Conservation (phyloP, 1,140 invertebrate species). For the Helicoverpa armigera region DNA sequence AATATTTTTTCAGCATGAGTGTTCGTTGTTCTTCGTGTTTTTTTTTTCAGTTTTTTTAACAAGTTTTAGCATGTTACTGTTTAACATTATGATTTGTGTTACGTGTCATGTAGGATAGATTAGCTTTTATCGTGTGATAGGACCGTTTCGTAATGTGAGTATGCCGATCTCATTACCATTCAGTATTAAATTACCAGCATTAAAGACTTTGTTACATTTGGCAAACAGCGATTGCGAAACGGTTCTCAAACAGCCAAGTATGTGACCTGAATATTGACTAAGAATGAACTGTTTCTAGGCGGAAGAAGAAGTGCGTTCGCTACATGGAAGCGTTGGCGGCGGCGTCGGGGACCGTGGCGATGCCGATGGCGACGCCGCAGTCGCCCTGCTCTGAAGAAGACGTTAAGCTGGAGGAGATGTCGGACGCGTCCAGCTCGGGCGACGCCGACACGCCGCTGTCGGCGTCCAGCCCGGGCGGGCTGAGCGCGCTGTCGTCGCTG, state of each 20-base stretch:
- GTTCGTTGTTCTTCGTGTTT: slow-evolving; percentile 50
- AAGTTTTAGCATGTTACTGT: slow-evolving; percentile 57
- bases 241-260: slow-evolving; percentile 42
- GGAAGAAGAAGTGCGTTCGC: slow-evolving; percentile 99
- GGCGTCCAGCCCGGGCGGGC: slow-evolving; percentile 92
- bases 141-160: not conserved
- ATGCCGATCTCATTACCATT: too few relatives aligned
- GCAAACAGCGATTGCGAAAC: not conserved
- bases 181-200: too few relatives aligned
- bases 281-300: slow-evolving; percentile 87
- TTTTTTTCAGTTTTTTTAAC: slow-evolving; percentile 56
- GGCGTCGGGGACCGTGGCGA: slow-evolving; percentile 88
- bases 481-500: slow-evolving; percentile 92
- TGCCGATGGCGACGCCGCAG: slow-evolving; percentile 72
- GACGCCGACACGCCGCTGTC: slow-evolving; percentile 89
- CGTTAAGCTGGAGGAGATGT: slow-evolving; percentile 91
- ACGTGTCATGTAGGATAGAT: slow-evolving; percentile 53
- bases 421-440: slow-evolving; percentile 91
- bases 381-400: slow-evolving; percentile 89
- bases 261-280: not conserved
- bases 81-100: slow-evolving; percentile 58
- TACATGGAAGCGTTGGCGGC: slow-evolving; percentile 94
- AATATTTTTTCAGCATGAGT: slow-evolving; percentile 57
- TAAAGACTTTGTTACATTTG: not conserved
- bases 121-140: slow-evolving; percentile 40